Evolutionary conservation across 2,113 vertebrate genomes (phyloP), one percentile per base, ranked within the genome.

Genomic region (Corythaixoides concolor): DNA sequence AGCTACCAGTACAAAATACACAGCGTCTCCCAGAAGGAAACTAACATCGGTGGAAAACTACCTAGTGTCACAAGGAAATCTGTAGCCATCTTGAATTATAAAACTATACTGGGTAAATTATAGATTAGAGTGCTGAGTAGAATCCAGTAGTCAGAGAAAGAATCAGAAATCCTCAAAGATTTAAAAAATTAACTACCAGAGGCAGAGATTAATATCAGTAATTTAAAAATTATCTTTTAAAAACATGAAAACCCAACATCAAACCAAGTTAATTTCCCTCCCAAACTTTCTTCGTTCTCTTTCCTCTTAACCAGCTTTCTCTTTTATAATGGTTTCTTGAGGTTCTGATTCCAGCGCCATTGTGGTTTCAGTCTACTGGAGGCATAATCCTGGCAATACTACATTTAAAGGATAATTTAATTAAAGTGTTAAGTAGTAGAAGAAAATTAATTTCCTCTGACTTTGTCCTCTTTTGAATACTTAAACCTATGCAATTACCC

Each of bases 401-500:
- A 33, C 45, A 85, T 77, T 79, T 39, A 75, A 85, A 85, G 23
- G 28, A 76, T 24, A 91, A 89, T 74, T 90, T 86, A 85, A 95
- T 75, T 86, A 26, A 86, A 76, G 11, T 68, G 26, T 66, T 91
- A 79, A 72, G 76, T 23, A 82, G 30, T 22, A 82, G 53, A 91
- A 66, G 62, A 79, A 95, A 93, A 95, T 63, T 39, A 37, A 91
- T 95, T 89, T 85, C 55, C 50, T 87, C 37, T 83, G 55, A 80
- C 23, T 88, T 87, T 43, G 4, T 73, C 50, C 9, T 76, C 77
- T 85, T 76, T 63, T 80, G 62, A 91, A 73, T 94, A 85, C 12
- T 82, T 91, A 62, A 95, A 87, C 14, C 35, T 73, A n/a, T 9
- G 11, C 45, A 89, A 89, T 62, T 41, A 50, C 30, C 52, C 7